A percentile compares a stretch with the other conserved stretches of the same genome.
Conservation (phyloP, 2,888 invertebrate species). For the Taphrorychus bicolor region DNA sequence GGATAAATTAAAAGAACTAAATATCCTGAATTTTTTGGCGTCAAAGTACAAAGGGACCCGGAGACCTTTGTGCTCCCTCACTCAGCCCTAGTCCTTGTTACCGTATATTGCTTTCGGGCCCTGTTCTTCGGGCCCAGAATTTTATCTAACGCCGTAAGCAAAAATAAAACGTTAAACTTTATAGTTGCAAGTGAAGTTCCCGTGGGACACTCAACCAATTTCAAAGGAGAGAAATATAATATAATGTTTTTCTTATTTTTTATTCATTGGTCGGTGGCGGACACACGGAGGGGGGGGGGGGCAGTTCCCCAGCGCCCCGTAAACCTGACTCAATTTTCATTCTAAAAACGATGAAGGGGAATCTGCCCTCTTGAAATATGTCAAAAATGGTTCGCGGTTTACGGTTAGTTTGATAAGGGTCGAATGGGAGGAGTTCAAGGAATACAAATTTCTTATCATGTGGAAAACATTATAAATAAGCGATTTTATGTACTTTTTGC, state of each 20-base stretch:
- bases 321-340: constrained; percentile 32
- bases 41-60: constrained; percentile 40
- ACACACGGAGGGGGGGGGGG: too few species aligned
- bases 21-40: constrained; percentile 53
- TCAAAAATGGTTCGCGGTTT: constrained; percentile 61
- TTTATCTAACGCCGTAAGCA: neutral
- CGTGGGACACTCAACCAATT: constrained; percentile 1
- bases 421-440: constrained; percentile 3
- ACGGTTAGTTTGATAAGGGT: constrained; percentile 59
- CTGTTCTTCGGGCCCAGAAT: neutral
- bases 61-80: constrained; percentile 24
- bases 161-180: neutral
- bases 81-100: constrained; percentile 26
- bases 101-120: constrained; percentile 10
- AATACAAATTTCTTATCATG: neutral
- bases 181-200: neutral
- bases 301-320: constrained; percentile 30
- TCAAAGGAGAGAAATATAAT: constrained; percentile 17
- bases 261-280: constrained; percentile 34
- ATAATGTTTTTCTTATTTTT: constrained; percentile 21
- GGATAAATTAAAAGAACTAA: constrained; percentile 53
- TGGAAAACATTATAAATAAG: too few species aligned
- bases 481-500: too few species aligned
- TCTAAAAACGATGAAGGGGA: constrained; percentile 24
- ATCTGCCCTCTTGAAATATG: constrained; percentile 38